These are phyloP conservation scores for Leptinotarsa haldemani DNA, from an alignment of 2,888 invertebrate species.

Conservation along the genomic window DNA sequence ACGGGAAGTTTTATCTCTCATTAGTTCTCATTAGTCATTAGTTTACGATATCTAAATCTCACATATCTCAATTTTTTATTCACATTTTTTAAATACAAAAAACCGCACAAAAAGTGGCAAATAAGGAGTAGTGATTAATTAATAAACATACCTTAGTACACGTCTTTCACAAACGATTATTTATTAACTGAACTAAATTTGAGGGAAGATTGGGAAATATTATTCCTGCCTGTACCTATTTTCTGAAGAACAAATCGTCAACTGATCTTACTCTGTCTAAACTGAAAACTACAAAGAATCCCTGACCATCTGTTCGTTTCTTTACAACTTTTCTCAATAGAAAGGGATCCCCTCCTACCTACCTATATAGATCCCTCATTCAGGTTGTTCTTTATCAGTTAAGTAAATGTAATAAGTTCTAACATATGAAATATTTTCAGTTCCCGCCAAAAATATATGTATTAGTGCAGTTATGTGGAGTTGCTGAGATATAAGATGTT, in stretches of 20 bases:
- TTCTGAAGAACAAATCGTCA: neutral
- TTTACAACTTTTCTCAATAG: constrained; percentile 4
- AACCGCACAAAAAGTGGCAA: too few relatives aligned
- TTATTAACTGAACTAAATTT: too few relatives aligned
- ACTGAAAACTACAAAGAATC: neutral
- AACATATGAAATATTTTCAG: constrained; percentile 1
- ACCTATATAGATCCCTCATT: constrained; percentile 4
- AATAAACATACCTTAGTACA: too few relatives aligned
- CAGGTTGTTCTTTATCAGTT: neutral
- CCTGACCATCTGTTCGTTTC: constrained; percentile 1
- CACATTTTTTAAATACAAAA: too few relatives aligned
- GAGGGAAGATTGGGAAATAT: too few relatives aligned
- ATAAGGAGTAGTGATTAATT: too few relatives aligned
- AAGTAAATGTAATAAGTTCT: neutral
- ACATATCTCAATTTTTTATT: too few relatives aligned
- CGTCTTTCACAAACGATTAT: too few relatives aligned
- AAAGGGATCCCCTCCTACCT: constrained; percentile 1
- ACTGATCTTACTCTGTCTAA: neutral
- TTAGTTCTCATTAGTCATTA: too few relatives aligned
- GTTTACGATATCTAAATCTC: too few relatives aligned
- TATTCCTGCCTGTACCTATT: neutral
- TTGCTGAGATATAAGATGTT: neutral
- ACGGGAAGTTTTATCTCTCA: too few relatives aligned
- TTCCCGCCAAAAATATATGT: neutral
- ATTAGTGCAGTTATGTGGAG: neutral